Conservation (phyloP, 2,113 vertebrate species). For the Limanda limanda region DNA sequence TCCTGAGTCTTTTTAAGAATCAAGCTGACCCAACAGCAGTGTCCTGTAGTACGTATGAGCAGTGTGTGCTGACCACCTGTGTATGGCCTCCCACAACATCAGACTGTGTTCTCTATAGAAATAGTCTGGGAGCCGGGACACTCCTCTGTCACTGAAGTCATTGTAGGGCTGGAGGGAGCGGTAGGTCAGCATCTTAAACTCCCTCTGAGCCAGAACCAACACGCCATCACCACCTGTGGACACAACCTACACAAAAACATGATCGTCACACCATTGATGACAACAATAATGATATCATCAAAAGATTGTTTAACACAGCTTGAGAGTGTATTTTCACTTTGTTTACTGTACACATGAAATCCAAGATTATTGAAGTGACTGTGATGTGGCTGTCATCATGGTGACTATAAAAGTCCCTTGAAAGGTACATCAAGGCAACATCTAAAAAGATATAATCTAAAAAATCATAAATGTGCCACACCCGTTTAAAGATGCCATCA, state of each 20-base stretch:
- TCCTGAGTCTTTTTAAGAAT: no score
- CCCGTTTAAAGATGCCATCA: constrained; percentile 80
- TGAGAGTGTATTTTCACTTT: no score
- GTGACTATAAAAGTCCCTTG: no score
- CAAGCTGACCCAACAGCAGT: no score
- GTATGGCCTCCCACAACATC: constrained; percentile 76
- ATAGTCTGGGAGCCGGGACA: constrained; percentile 65
- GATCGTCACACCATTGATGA: no score
- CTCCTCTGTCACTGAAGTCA: constrained; percentile 72
- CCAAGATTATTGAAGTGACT: no score
- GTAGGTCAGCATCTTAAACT: constrained; percentile 77
- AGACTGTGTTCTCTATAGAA: constrained; percentile 77
- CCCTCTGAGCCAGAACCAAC: constrained; percentile 73
- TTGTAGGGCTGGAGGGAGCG: constrained; percentile 74
- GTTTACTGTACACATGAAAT: no score
- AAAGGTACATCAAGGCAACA: no score
- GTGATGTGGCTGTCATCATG: background rate
- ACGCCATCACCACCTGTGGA: constrained; percentile 76
- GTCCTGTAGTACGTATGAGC: background rate
- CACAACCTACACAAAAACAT: constrained; percentile 65
- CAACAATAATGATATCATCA: no score
- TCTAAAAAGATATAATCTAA: background rate
- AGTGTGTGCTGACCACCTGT: constrained; percentile 61
- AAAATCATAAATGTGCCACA: constrained; percentile 16
- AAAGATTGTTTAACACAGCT: no score